Conservation (phyloP, 2,888 invertebrate genomes). For the Laothoe populi region DNA sequence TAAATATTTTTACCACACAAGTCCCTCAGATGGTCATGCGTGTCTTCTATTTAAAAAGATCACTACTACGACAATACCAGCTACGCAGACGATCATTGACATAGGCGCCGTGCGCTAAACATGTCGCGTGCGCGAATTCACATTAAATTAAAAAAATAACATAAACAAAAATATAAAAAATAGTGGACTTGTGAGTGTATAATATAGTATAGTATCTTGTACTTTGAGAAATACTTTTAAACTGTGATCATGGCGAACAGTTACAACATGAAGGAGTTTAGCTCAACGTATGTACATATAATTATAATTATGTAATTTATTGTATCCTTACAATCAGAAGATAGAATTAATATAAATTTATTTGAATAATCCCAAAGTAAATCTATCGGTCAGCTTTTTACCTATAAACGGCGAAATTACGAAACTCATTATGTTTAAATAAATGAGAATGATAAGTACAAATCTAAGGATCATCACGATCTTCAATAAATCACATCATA, state of each 20-base stretch:
- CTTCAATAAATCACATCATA: background rate
- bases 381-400: background rate
- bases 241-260: constrained; percentile 65
- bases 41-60: constrained; percentile 59
- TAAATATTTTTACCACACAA: constrained; percentile 45
- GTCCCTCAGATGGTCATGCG: constrained; percentile 45
- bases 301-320: constrained; percentile 25
- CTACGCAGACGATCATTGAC: constrained; percentile 53
- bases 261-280: constrained; percentile 79
- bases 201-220: too few species aligned
- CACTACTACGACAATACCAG: constrained; percentile 39
- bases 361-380: background rate
- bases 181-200: constrained; percentile 29
- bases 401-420: background rate
- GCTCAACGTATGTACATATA: constrained; percentile 73
- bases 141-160: constrained; percentile 48
- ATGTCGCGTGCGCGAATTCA: constrained; percentile 58
- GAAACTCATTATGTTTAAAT: background rate
- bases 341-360: background rate
- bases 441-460: background rate
- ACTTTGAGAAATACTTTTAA: constrained; percentile 15
- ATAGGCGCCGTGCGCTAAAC: constrained; percentile 52
- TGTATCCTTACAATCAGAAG: too few species aligned
- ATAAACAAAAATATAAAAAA: constrained; percentile 42
- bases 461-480: background rate